A percentile compares a stretch with the other conserved stretches of the same genome.
Conservation (phyloP, 1,140 invertebrate genomes). For the Fopius arisanus region DNA sequence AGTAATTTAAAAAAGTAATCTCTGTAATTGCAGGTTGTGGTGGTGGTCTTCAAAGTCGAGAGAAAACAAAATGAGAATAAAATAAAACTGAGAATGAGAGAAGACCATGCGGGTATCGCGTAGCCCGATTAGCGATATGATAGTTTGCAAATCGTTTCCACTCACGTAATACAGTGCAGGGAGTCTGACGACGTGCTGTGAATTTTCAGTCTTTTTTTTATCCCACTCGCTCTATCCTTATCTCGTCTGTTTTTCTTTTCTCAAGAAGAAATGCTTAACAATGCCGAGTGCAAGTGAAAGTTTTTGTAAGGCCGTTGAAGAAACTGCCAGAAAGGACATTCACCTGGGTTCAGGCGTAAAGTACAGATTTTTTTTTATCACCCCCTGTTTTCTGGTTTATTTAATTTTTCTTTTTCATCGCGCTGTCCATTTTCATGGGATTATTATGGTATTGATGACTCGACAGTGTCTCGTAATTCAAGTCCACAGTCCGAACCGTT, state of each 20-base stretch:
- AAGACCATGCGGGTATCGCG: background rate
- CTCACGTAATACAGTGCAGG: conserved; percentile 30
- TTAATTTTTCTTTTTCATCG: background rate
- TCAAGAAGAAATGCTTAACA: background rate
- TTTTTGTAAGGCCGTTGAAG: background rate
- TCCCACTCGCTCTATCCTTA: background rate
- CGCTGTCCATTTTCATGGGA: background rate
- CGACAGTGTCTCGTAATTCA: background rate
- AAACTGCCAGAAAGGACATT: conserved; percentile 6
- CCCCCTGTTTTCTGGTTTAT: background rate
- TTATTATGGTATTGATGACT: background rate
- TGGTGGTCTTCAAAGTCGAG: background rate
- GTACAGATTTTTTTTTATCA: background rate
- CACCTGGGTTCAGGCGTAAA: background rate
- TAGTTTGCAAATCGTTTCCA: conserved; percentile 29
- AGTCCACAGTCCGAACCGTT: background rate
- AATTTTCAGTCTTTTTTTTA: conserved; percentile 10
- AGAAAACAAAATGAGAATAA: conserved; percentile 15
- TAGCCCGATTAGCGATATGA: conserved; percentile 21
- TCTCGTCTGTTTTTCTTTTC: background rate
- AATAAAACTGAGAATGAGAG: conserved; percentile 9
- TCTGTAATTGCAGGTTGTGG: conserved; percentile 27
- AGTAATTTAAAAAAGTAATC: conserved; percentile 33
- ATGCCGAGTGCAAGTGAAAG: conserved; percentile 9
- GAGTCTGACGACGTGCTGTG: conserved; percentile 10